Base-by-base conservation (phyloP, 2,113 vertebrate genomes). In the Nettapus auritus region DNA sequence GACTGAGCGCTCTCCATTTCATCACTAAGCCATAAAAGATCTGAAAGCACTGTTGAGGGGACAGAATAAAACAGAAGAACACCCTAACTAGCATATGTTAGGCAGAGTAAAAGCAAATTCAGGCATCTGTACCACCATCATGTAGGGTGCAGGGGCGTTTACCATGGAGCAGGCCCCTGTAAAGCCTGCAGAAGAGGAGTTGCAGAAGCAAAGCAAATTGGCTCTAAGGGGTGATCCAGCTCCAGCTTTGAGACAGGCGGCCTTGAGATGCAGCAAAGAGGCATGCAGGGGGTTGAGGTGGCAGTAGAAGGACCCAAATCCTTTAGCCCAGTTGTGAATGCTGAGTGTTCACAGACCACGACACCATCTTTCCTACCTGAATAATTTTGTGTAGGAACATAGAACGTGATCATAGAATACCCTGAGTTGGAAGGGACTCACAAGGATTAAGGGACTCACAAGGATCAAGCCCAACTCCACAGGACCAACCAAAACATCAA, bases 251-350 rank as follows among this genome's bases (percentile, higher is more conserved):
- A 50, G 11, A 13, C 46, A 28, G 28, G 21, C 0, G 21, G n/a
- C 56, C 71, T 6, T 1, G 6, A 20, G 10, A 11, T 19, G 9
- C 1, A 8, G 10, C 11, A 48, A 70, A 8, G 8, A 5, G 29
- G 13, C 4, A 0, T 0, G 8, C 31, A 57, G 29, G 1, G 3
- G 13, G 6, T 53, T 15, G 36, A 31, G 15, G 50, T 1, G 8
- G 50, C 50, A 52, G 22, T 23, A 12, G 48, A 50, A 17, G 36
- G 60, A 63, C 34, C 25, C 34, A 63, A 62, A 26, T 22, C 13
- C n/a, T n/a, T 60, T n/a, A 38, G 25, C 25, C 34, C 36, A 19
- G 7, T 1, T 38, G 36, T 40, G 36, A 64, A 29, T 19, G 26
- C 62, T 29, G 17, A 28, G 62, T 18, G 36, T 17, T 40, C 36